A percentile compares a stretch with the other conserved stretches of the same genome.
Evolutionary conservation across 2,113 vertebrate genomes (phyloP).

Genomic region (Meleagris gallopavo): DNA sequence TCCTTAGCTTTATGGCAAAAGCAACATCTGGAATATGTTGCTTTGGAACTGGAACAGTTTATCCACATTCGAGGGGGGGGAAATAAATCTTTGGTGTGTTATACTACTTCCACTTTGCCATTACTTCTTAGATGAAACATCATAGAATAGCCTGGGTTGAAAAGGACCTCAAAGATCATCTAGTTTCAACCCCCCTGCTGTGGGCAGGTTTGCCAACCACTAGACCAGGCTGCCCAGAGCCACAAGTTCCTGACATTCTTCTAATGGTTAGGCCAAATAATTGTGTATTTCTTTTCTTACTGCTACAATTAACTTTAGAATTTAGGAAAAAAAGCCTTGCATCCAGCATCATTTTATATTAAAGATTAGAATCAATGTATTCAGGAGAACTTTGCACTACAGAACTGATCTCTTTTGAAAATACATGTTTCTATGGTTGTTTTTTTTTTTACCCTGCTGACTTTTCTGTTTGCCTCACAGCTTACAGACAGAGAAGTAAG

Average conservation of each 20-base stretch:
- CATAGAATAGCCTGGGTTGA: too few relatives aligned
- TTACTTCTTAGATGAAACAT: not conserved
- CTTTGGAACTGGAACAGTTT: constrained; percentile 13
- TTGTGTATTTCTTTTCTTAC: not conserved
- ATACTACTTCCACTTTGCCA: not conserved
- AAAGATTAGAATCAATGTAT: not conserved
- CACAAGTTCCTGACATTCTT: not conserved
- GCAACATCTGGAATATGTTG: not conserved
- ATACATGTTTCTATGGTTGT: not conserved
- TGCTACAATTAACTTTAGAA: not conserved
- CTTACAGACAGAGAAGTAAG: constrained; percentile 25
- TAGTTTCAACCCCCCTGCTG: too few relatives aligned
- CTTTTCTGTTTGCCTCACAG: constrained; percentile 15
- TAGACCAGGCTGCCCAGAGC: too few relatives aligned
- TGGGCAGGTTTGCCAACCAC: too few relatives aligned
- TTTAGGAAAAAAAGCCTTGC: not conserved
- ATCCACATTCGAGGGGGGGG: not conserved
- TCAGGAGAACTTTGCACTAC: not conserved
- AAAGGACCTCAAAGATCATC: too few relatives aligned
- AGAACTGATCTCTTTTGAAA: not conserved
- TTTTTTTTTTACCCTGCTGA: not conserved
- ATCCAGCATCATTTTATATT: not conserved
- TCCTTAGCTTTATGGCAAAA: not conserved
- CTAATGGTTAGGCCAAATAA: not conserved
- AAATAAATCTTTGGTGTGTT: not conserved